Conservation (phyloP, 2,797 vertebrate genomes). For the Argya squamiceps region DNA sequence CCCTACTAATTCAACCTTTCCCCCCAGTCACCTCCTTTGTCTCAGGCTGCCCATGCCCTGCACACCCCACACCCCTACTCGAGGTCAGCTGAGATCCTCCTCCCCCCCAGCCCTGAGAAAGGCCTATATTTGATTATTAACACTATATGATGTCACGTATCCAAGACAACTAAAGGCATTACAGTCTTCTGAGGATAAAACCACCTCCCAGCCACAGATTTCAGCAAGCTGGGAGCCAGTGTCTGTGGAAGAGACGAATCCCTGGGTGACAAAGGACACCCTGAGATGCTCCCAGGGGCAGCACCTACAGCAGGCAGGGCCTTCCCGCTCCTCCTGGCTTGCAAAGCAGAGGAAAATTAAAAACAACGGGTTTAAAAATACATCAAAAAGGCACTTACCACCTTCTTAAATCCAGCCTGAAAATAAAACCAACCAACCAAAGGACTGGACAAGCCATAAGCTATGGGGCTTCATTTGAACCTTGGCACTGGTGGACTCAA, state of each 20-base stretch:
- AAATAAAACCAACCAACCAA: background rate
- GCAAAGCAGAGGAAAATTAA: background rate
- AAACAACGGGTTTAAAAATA: background rate
- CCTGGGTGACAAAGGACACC: background rate
- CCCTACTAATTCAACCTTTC: background rate
- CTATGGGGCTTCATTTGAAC: background rate
- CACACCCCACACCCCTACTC: background rate
- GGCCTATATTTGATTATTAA: conserved; percentile 82
- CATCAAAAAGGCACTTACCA: background rate
- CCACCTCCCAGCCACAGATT: conserved; percentile 71
- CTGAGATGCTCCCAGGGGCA: conserved; percentile 1
- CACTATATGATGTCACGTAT: conserved; percentile 78
- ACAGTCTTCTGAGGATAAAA: conserved; percentile 78
- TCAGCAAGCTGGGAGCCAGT: conserved; percentile 56
- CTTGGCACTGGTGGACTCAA: background rate
- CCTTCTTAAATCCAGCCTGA: background rate
- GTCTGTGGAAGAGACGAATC: conserved; percentile 52
- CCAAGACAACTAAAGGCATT: conserved; percentile 84
- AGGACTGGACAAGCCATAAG: background rate
- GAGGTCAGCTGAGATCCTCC: conserved; percentile 76
- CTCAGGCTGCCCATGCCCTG: conserved; percentile 10
- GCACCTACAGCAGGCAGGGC: background rate
- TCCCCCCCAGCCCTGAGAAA: conserved; percentile 64
- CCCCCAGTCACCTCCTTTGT: background rate
- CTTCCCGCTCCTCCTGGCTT: background rate